Percentiles rank a stretch among this genome's conserved stretches.
phyloP scores from a whole-genome alignment of 1,140 invertebrate species.

The Drosophila serrata region DNA sequence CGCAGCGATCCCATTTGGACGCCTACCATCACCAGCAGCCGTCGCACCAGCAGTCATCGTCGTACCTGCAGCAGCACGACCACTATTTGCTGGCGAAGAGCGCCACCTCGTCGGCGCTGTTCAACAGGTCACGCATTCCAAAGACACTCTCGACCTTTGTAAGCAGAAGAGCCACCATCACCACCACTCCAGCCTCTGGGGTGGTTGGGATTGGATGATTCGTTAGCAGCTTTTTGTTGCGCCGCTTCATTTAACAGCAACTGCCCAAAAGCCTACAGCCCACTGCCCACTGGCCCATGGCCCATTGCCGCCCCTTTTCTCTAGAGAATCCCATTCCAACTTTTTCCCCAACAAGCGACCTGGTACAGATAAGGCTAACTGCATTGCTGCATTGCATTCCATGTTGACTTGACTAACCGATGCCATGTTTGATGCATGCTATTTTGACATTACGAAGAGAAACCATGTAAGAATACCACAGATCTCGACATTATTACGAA shows the following conservation, averaged over 20 bases:
- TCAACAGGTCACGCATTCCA: constrained; percentile 85
- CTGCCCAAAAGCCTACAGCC: constrained; percentile 8
- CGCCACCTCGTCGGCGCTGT: constrained; percentile 81
- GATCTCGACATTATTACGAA: constrained; percentile 10
- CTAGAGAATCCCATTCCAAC: constrained; percentile 1
- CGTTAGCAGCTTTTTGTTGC: constrained; percentile 57
- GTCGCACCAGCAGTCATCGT: constrained; percentile 43
- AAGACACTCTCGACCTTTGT: constrained; percentile 85
- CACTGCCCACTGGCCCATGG: background rate
- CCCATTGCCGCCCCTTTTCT: constrained; percentile 3
- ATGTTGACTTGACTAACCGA: constrained; percentile 60
- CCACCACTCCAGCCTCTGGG: background rate
- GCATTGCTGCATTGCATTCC: constrained; percentile 47
- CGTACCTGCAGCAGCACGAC: constrained; percentile 75
- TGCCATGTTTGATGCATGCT: constrained; percentile 43
- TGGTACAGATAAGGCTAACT: constrained; percentile 55
- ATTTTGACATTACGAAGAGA: background rate
- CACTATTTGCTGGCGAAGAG: constrained; percentile 79
- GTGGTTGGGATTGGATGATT: constrained; percentile 6
- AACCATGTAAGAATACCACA: constrained; percentile 14
- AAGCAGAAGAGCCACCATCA: constrained; percentile 54
- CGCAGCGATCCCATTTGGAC: constrained; percentile 62
- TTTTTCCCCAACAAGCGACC: constrained; percentile 25
- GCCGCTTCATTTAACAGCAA: constrained; percentile 41
- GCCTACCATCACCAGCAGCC: constrained; percentile 56